Percentiles rank a stretch among this genome's conserved stretches.
Conservation (phyloP, 2,888 invertebrate genomes). For the Hydrotaea cyrtoneurina region DNA sequence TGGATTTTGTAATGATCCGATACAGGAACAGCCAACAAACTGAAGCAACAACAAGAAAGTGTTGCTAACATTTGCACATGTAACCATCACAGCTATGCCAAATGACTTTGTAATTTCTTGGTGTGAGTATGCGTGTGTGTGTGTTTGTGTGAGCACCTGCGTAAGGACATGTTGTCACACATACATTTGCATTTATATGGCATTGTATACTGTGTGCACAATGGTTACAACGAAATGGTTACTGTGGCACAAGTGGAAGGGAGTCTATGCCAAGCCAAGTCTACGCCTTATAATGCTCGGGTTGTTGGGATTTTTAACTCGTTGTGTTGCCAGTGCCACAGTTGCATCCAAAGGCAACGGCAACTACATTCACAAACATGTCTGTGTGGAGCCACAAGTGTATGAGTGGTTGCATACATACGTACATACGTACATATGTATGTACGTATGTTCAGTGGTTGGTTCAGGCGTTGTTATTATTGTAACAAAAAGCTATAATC, state of each 20-base stretch:
- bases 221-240: conserved; percentile 6
- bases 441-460: not conserved
- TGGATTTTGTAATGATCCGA: not conserved
- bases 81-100: not conserved
- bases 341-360: conserved; percentile 14
- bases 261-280: not conserved
- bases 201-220: not conserved
- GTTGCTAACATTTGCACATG: conserved; percentile 3
- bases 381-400: not conserved
- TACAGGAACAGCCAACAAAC: not conserved
- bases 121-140: conserved; percentile 16
- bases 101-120: conserved; percentile 31
- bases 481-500: conserved; percentile 73
- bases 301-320: conserved; percentile 40
- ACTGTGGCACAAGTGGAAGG: conserved; percentile 5
- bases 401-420: conserved; percentile 8
- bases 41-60: not conserved
- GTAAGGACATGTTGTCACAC: not conserved
- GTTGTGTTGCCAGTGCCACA: conserved; percentile 37
- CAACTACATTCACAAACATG: too few species aligned
- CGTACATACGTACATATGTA: conserved; percentile 15
- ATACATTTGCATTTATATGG: not conserved
- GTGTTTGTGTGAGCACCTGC: not conserved
- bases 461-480: conserved; percentile 35
- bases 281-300: not conserved